Base-by-base conservation (phyloP, 1,140 invertebrate species). In the Cataglyphis hispanica region DNA sequence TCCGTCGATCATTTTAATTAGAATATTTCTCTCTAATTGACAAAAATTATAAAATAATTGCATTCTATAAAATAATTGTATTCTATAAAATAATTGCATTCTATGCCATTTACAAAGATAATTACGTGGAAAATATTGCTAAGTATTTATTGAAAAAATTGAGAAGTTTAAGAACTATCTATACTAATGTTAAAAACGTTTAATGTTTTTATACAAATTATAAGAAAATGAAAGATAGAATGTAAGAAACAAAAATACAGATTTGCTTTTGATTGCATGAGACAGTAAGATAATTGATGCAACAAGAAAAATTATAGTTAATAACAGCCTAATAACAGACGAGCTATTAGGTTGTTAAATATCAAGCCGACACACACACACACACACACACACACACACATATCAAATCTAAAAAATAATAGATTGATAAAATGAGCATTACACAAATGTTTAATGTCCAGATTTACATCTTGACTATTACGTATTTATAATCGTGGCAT, bases 211-310 rank as follows among this genome's bases (percentile, higher is more conserved):
- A 53, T 19, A 1, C 27, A 22, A 11, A 22, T 56, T 72, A 25
- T 37, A 72, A 56, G 34, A 31, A 37, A 22, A 56, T 22, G 22
- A 50, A 37, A 37, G 2, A 10, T 2, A 34, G 50, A 22, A 0
- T 27, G 34, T 13, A 31, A 72, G 22, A 46, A 72, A 37, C 10
- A 19, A 22, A 56, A 56, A 50, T 4, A 22, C n/a, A 6, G 7
- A 6, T 11, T 5, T 4, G 19, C 31, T 56, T 37, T 56, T 22
- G 46, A 53, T 63, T 31, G 6, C 22, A n/a, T 50, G 69, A 72
- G 69, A 72, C 56, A 8, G 76, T 78, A 78, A 78, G 76, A 78
- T 78, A 78, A 78, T 78, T 66, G 40, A 27, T 64, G 19, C 75
- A 16, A n/a, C 4, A 22, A 7, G 34, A 66, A 78, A 78, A 37